Evolutionary conservation across 1,140 invertebrate species (phyloP), one percentile per base, ranked within the genome.

Genomic region (Subanguina moxae): DNA sequence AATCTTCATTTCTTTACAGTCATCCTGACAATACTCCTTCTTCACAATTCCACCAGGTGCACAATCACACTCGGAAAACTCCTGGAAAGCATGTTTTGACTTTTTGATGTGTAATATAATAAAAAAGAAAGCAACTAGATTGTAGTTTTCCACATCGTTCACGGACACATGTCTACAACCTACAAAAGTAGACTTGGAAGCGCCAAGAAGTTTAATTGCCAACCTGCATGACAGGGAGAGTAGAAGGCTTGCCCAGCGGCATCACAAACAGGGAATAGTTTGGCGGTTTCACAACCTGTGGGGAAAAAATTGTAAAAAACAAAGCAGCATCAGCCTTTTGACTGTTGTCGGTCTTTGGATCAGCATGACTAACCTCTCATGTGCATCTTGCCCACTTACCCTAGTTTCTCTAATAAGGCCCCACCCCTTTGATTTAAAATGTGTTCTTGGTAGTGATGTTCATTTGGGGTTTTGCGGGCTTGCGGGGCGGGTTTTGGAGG

Each of bases 11-110:
- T 38, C 13, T 32, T 30, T 57, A 15, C 69, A 71, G 15, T 71
- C 52, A 43, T 71, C 65, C 1, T 23, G 69, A 27, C 69, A 71
- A 0, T 56, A 82, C 43, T 82, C 68, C 64, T 77, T 82, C 32
- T 73, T 78, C 0, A 82, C 80, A 58, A 76, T 63, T 32, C 73
- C 74, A 1, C 56, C 72, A 9, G 68, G 38, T 11, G 42, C 69
- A 23, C 80, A 82, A 46, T 80, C 69, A 62, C 80, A 82, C n/a
- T 82, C 75, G 17, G 74, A 68, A 62, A 81, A 81, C 28, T 81
- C 71, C 64, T 82, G 56, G 0, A 43, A 72, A 28, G 13, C 28
- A 68, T 25, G 8, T 11, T 19, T 30, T 13, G 65, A 67, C 8
- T 15, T 73, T 28, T 27, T 57, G 17, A 7, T 52, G 23, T 19